These are phyloP conservation scores for Amiota mariae DNA, from an alignment of 2,888 invertebrate genomes.

Conservation along the genomic window DNA sequence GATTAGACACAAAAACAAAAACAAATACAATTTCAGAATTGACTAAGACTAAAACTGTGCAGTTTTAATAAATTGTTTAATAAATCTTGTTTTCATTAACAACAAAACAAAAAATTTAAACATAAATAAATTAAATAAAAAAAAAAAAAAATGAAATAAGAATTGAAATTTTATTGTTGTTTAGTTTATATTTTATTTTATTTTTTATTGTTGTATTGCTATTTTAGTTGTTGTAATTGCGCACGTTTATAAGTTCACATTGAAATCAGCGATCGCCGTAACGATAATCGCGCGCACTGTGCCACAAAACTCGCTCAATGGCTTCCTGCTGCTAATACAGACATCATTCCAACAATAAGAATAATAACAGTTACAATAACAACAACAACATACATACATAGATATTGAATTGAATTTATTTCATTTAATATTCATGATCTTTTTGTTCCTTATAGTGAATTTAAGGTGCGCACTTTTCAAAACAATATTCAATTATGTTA, in stretches of 20 bases:
- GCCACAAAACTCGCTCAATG: slow-evolving; percentile 25
- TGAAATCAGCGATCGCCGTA: slow-evolving; percentile 31
- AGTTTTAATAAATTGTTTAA: slow-evolving; percentile 27
- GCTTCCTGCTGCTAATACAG: slow-evolving; percentile 66
- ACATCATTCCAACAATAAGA: slow-evolving; percentile 50
- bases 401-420: slow-evolving; percentile 37
- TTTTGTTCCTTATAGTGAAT: slow-evolving; percentile 43
- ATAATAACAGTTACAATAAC: slow-evolving; percentile 45
- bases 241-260: slow-evolving; percentile 38
- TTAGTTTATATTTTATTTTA: background rate
- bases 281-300: slow-evolving; percentile 32
- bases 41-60: slow-evolving; percentile 16
- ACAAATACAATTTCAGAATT: background rate
- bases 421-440: slow-evolving; percentile 25
- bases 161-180: slow-evolving; percentile 18
- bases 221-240: slow-evolving; percentile 6
- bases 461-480: slow-evolving; percentile 38
- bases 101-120: background rate
- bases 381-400: background rate
- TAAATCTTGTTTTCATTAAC: slow-evolving; percentile 30
- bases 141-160: background rate
- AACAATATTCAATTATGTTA: slow-evolving; percentile 43
- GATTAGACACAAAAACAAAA: slow-evolving; percentile 2
- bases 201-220: background rate
- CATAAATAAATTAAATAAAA: background rate